Evolutionary conservation across 2,113 vertebrate species (phyloP).

Genomic region (Lichenostomus cassidix): DNA sequence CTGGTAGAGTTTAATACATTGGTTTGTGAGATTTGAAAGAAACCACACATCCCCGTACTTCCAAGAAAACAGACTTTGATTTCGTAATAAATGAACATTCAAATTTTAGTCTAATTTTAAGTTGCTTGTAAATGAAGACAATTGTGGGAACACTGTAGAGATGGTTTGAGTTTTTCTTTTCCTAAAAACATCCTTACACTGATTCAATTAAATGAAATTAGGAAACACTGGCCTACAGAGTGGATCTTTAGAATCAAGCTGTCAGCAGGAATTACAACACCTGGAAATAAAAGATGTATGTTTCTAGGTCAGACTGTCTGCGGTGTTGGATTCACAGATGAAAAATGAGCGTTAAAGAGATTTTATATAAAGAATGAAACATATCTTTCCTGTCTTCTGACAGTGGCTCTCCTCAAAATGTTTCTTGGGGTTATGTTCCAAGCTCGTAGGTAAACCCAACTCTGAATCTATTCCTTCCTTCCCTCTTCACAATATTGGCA

Average conservation of each 20-base stretch:
- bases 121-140: conserved; percentile 31
- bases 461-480: not conserved
- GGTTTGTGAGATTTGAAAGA: not conserved
- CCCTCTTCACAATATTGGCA: not conserved
- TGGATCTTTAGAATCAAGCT: not conserved
- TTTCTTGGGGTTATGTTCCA: not conserved
- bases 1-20: not conserved
- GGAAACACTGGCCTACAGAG: not conserved
- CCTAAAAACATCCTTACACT: not conserved
- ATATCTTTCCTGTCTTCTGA: not conserved
- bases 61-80: conserved; percentile 18
- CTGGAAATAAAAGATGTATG: not conserved
- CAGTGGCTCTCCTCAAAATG: not conserved
- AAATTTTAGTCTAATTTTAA: conserved; percentile 23
- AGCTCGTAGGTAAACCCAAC: not conserved
- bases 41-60: conserved; percentile 8
- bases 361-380: not conserved
- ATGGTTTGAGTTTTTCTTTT: not conserved
- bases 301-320: not conserved
- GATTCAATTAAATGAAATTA: not conserved
- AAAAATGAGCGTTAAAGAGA: not conserved
- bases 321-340: not conserved
- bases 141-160: conserved; percentile 23
- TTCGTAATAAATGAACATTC: conserved; percentile 18
- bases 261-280: not conserved